Conservation (phyloP, 64 coral and sea anemone species). For the Montipora foliosa region DNA sequence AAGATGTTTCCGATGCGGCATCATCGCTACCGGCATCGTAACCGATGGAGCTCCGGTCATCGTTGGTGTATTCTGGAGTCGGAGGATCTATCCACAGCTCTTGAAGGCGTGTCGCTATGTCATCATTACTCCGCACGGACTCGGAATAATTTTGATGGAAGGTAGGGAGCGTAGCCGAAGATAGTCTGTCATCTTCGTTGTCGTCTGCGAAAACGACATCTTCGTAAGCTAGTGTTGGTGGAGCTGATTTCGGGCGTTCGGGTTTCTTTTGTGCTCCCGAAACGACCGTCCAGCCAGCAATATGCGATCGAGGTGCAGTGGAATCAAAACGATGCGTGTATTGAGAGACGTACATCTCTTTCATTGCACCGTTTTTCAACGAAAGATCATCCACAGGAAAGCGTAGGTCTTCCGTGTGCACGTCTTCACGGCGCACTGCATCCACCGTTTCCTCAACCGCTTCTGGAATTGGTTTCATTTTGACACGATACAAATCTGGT, state of each 20-base stretch:
- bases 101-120: constrained; percentile 38
- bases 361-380: constrained; percentile 58
- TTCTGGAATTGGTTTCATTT: constrained; percentile 52
- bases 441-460: constrained; percentile 31
- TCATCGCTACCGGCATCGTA: constrained; percentile 90
- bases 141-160: constrained; percentile 41
- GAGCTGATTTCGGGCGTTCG: constrained; percentile 87
- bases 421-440: constrained; percentile 27
- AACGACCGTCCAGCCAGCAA: constrained; percentile 91
- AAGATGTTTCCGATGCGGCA: constrained; percentile 81
- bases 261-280: constrained; percentile 45
- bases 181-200: constrained; percentile 63
- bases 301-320: constrained; percentile 74
- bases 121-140: neutral
- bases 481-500: constrained; percentile 65
- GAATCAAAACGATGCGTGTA: constrained; percentile 89
- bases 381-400: neutral
- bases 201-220: constrained; percentile 15
- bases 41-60: constrained; percentile 77
- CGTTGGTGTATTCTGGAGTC: constrained; percentile 68
- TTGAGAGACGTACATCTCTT: constrained; percentile 93
- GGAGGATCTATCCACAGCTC: constrained; percentile 59
- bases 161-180: constrained; percentile 6
- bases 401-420: neutral
- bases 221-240: constrained; percentile 60